phyloP scores from a whole-genome alignment of 2,113 vertebrate species.

The Canis aureus region DNA sequence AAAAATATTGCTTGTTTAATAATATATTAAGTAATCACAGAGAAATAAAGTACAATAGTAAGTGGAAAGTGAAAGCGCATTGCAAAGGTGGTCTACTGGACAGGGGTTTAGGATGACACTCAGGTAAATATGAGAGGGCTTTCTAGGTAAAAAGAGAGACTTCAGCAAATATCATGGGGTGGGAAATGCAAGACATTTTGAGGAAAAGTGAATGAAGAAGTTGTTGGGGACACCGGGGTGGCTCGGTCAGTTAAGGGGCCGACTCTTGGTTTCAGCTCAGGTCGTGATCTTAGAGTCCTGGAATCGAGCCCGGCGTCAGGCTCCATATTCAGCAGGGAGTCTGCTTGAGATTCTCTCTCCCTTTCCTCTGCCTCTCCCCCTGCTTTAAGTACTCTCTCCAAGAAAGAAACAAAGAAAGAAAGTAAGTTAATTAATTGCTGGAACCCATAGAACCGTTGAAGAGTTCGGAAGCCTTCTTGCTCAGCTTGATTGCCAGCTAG shows the following conservation, averaged over 20 bases:
- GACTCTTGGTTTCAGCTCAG: not conserved
- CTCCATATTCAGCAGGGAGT: not conserved
- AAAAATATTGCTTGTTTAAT: not conserved
- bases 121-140: not conserved
- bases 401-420: not conserved
- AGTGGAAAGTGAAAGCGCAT: not conserved
- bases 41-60: not conserved
- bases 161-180: not conserved
- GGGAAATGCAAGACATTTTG: constrained; percentile 11
- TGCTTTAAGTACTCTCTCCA: not conserved
- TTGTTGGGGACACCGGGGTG: not conserved
- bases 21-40: not conserved
- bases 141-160: not conserved
- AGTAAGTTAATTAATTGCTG: not conserved
- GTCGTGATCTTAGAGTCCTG: not conserved
- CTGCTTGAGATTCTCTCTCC: not conserved
- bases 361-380: not conserved
- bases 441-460: not conserved
- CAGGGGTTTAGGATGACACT: not conserved
- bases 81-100: not conserved
- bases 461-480: not conserved
- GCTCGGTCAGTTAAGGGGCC: not conserved
- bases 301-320: not conserved
- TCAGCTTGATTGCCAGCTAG: not conserved
- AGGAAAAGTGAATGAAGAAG: not conserved